Evolutionary conservation across 2,797 vertebrate genomes (phyloP).

Genomic region (Tarsius wallacei): DNA sequence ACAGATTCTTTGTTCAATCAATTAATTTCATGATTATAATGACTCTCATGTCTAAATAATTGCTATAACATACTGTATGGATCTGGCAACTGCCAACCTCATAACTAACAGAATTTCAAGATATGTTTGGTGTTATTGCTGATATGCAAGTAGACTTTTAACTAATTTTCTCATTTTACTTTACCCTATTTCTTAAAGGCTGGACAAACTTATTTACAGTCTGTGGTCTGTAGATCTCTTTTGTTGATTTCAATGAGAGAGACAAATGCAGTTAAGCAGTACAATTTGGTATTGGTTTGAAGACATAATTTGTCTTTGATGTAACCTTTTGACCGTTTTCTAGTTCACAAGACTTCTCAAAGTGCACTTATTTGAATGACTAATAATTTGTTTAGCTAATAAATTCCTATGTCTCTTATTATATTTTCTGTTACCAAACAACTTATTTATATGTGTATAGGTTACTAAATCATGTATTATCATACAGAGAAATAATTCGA

Average conservation of each 20-base stretch:
- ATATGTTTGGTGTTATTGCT: neutral
- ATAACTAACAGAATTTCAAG: neutral
- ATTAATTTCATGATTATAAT: neutral
- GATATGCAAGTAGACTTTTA: constrained; percentile 40
- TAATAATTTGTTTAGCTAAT: constrained; percentile 65
- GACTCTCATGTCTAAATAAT: neutral
- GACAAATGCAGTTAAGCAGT: neutral
- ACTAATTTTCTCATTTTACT: constrained; percentile 48
- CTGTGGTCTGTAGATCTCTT: neutral
- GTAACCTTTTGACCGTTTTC: constrained; percentile 70
- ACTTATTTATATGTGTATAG: constrained; percentile 22
- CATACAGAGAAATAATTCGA: constrained; percentile 62
- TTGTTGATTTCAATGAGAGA: constrained; percentile 37
- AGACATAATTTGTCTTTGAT: constrained; percentile 25
- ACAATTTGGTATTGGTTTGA: constrained; percentile 46
- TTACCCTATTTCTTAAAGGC: constrained; percentile 20
- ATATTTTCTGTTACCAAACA: constrained; percentile 24
- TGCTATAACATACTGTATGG: neutral
- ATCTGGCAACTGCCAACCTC: neutral
- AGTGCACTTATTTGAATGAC: constrained; percentile 60
- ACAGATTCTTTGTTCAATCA: neutral
- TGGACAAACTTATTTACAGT: constrained; percentile 19
- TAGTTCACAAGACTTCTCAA: neutral
- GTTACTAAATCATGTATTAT: constrained; percentile 45
- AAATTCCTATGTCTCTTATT: neutral